Evolutionary conservation across 1,140 invertebrate species (phyloP).

Genomic region (Lepidurus packardi): DNA sequence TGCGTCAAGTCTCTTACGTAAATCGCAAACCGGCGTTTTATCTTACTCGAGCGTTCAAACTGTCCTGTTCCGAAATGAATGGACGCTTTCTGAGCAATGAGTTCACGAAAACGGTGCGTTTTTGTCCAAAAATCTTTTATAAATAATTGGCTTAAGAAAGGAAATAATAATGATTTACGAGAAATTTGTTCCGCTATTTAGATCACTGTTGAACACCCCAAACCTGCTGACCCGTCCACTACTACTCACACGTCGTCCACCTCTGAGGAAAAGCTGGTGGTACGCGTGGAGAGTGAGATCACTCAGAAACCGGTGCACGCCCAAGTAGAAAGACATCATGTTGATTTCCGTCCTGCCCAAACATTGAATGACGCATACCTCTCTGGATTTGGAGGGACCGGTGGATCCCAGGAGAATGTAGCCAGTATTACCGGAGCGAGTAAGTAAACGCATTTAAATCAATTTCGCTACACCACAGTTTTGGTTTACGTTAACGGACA

Average conservation of each 20-base stretch:
- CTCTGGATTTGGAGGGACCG: conserved; percentile 39
- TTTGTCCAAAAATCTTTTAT: conserved; percentile 26
- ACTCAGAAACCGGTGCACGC: conserved; percentile 51
- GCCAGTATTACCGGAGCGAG: conserved; percentile 39
- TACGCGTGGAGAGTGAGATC: conserved; percentile 36
- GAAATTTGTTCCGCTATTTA: conserved; percentile 25
- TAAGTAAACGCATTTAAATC: conserved; percentile 33
- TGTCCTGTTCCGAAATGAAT: conserved; percentile 87
- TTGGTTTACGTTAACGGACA: too few species aligned
- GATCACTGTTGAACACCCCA: conserved; percentile 38
- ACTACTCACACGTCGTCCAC: conserved; percentile 5
- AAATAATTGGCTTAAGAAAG: neutral
- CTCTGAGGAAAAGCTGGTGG: neutral
- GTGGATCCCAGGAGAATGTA: conserved; percentile 34
- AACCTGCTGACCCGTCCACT: conserved; percentile 24
- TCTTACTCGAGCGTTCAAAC: conserved; percentile 86
- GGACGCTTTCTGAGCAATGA: conserved; percentile 89
- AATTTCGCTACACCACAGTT: neutral
- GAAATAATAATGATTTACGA: neutral
- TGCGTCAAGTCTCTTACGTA: conserved; percentile 84
- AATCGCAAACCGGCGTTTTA: conserved; percentile 91
- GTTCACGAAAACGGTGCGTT: conserved; percentile 79
- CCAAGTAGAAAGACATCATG: conserved; percentile 56
- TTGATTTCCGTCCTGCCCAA: conserved; percentile 52
- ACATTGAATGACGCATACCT: conserved; percentile 45